Percentiles rank a stretch among this genome's conserved stretches.
Conservation (phyloP, 2,888 invertebrate genomes). For the Philaethria dido region DNA sequence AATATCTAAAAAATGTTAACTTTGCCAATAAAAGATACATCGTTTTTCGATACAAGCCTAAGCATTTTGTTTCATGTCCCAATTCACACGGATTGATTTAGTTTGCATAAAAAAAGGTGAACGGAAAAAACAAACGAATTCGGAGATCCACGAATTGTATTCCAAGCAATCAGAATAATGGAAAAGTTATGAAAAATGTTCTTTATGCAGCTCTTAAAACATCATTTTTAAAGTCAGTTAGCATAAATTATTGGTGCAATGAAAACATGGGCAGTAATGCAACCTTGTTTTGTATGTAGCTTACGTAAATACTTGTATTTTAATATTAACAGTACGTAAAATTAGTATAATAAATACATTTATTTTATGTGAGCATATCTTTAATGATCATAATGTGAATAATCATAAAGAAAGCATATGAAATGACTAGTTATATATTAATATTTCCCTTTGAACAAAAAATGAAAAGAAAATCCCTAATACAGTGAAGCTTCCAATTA, state of each 20-base stretch:
- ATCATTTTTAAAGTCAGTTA: background rate
- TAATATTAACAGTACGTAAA: too few relatives aligned
- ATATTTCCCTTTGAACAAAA: background rate
- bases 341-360: too few relatives aligned
- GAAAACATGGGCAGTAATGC: too few relatives aligned
- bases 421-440: background rate
- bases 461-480: background rate
- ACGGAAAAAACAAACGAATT: slow-evolving; percentile 20
- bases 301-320: too few relatives aligned
- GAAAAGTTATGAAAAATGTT: background rate
- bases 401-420: background rate
- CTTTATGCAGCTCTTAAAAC: background rate
- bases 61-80: slow-evolving; percentile 29
- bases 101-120: slow-evolving; percentile 21
- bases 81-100: slow-evolving; percentile 30
- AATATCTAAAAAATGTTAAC: background rate
- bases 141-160: slow-evolving; percentile 5
- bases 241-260: too few relatives aligned
- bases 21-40: background rate
- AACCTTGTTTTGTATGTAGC: too few relatives aligned
- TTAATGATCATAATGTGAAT: too few relatives aligned
- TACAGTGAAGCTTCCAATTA: background rate
- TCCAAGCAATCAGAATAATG: slow-evolving; percentile 11
- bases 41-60: slow-evolving; percentile 15
- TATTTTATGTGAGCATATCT: too few relatives aligned